A percentile compares a stretch with the other conserved stretches of the same genome.
phyloP scores from a whole-genome alignment of 2,888 invertebrate species.

The Ypsolopha sequella region DNA sequence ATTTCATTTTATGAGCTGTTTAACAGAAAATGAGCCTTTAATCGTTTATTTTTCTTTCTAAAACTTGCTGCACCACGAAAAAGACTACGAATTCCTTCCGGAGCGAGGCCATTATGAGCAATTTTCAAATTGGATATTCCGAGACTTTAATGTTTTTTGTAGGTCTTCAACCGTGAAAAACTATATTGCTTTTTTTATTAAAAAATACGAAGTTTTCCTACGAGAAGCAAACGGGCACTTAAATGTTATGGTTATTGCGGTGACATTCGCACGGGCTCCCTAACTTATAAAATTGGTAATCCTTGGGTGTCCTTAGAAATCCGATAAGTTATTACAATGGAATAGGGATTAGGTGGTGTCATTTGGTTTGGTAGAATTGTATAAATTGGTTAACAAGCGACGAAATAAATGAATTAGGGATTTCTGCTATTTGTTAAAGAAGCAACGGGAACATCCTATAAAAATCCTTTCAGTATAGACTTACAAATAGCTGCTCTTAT shows the following conservation, averaged over 20 bases:
- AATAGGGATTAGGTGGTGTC: constrained; percentile 37
- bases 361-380: constrained; percentile 10
- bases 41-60: background rate
- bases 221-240: constrained; percentile 60
- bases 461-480: too few species aligned
- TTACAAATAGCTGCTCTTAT: too few species aligned
- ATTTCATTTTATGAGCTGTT: too few species aligned
- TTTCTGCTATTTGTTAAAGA: too few species aligned
- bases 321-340: constrained; percentile 36
- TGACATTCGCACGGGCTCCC: constrained; percentile 56
- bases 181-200: constrained; percentile 60
- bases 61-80: background rate
- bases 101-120: constrained; percentile 16
- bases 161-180: constrained; percentile 41
- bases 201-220: constrained; percentile 57
- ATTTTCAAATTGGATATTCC: constrained; percentile 51
- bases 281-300: constrained; percentile 63
- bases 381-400: too few species aligned
- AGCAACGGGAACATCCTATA: too few species aligned
- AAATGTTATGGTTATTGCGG: constrained; percentile 65
- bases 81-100: background rate
- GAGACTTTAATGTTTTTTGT: constrained; percentile 19
- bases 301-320: constrained; percentile 32
- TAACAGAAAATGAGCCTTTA: too few species aligned
- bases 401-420: too few species aligned